Conservation (phyloP, 2,797 vertebrate species). For the Odontamblyopus lacepedii region DNA sequence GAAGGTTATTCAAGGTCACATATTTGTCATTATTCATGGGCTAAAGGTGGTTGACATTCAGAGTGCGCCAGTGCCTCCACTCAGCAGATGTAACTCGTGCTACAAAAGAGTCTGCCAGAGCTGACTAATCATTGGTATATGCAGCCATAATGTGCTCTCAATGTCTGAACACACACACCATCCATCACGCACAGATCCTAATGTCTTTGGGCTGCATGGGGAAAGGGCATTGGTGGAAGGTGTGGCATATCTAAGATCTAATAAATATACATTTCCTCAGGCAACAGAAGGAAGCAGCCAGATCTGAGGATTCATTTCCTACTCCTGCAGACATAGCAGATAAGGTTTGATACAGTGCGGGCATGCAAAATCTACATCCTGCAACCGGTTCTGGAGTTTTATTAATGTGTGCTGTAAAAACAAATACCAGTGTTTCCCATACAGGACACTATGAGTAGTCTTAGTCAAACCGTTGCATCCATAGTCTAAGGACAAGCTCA, state of each 20-base stretch:
- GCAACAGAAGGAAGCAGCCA: slow-evolving; percentile 55
- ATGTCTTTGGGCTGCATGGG: slow-evolving; percentile 63
- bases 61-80: slow-evolving; percentile 15
- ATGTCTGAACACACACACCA: slow-evolving; percentile 72
- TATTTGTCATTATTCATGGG: slow-evolving; percentile 41
- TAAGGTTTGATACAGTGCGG: slow-evolving; percentile 61
- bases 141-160: slow-evolving; percentile 68
- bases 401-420: slow-evolving; percentile 19
- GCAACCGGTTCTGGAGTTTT: slow-evolving; percentile 31
- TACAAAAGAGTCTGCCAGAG: slow-evolving; percentile 44
- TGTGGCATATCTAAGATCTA: slow-evolving; percentile 73
- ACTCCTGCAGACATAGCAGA: slow-evolving; percentile 55
- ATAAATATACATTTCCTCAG: slow-evolving; percentile 74
- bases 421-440: not conserved
- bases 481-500: no score
- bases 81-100: slow-evolving; percentile 52
- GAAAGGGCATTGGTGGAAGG: slow-evolving; percentile 68
- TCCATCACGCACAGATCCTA: slow-evolving; percentile 68
- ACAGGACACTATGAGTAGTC: no score
- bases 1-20: slow-evolving; percentile 57
- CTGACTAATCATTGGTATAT: slow-evolving; percentile 75
- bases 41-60: slow-evolving; percentile 57
- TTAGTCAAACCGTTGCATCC: no score
- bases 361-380: slow-evolving; percentile 49
- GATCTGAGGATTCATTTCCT: slow-evolving; percentile 69